phyloP scores from a whole-genome alignment of 2,888 invertebrate species.

The Aphodius granarius region DNA sequence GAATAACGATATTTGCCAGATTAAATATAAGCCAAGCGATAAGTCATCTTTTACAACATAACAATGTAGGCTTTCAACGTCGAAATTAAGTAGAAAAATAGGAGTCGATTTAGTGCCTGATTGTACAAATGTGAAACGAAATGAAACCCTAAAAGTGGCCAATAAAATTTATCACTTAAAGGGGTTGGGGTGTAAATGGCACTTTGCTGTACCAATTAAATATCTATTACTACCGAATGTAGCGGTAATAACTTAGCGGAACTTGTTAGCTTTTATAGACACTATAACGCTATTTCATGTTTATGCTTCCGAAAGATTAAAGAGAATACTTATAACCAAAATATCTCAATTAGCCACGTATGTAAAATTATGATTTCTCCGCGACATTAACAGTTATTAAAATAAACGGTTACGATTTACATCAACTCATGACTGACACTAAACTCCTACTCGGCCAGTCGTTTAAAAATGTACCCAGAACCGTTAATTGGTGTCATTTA shows the following conservation, averaged over 20 bases:
- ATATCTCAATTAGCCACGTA: neutral
- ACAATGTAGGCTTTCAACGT: neutral
- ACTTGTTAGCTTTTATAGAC: constrained; percentile 22
- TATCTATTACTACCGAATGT: constrained; percentile 28
- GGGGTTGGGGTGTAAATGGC: constrained; percentile 28
- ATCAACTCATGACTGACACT: neutral
- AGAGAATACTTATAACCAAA: neutral
- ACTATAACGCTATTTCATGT: constrained; percentile 24
- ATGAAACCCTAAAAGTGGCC: constrained; percentile 27
- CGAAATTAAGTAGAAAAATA: neutral
- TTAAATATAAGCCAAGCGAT: too few relatives aligned
- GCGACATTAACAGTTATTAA: neutral
- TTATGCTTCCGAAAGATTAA: constrained; percentile 10
- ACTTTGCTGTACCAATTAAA: constrained; percentile 31
- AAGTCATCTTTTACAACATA: neutral
- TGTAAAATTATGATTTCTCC: neutral
- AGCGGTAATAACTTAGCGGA: constrained; percentile 26
- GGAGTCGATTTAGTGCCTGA: neutral
- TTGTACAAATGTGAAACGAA: neutral
- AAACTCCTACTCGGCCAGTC: neutral
- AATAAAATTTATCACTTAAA: constrained; percentile 30
- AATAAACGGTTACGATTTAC: neutral
- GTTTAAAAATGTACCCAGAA: neutral
- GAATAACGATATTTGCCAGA: neutral
- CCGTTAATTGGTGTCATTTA: neutral